Evolutionary conservation across 2,888 invertebrate genomes (phyloP).

Genomic region (Stenodera caucasica): DNA sequence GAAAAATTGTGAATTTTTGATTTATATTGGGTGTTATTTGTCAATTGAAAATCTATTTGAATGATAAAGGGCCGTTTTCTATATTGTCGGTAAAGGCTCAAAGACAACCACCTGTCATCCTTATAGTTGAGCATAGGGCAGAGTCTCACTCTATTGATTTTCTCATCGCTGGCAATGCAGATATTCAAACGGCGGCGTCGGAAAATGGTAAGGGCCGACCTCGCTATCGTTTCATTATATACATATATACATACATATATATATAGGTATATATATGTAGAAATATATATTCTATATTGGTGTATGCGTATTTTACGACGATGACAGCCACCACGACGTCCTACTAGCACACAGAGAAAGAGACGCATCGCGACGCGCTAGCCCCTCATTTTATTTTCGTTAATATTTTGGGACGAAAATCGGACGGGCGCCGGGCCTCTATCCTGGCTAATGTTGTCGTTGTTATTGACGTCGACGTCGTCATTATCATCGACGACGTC

Average conservation of each 20-base stretch:
- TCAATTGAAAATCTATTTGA: too few species aligned
- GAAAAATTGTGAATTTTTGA: too few species aligned
- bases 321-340: not conserved
- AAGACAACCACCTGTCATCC: slow-evolving; percentile 55
- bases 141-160: slow-evolving; percentile 56
- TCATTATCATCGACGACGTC: not conserved
- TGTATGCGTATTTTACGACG: not conserved
- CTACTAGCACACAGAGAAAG: not conserved
- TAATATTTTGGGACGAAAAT: not conserved
- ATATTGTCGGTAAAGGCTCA: slow-evolving; percentile 7
- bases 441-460: not conserved
- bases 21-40: too few species aligned
- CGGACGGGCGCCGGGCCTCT: not conserved
- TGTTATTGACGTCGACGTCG: not conserved
- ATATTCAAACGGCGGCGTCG: slow-evolving; percentile 51
- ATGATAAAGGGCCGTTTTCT: too few species aligned
- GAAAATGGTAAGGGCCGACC: slow-evolving; percentile 29
- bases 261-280: too few species aligned
- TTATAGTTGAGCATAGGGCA: slow-evolving; percentile 42
- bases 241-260: too few species aligned
- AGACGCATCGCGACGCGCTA: not conserved
- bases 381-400: not conserved
- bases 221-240: not conserved
- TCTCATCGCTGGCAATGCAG: slow-evolving; percentile 54
- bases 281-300: not conserved